phyloP scores from a whole-genome alignment of 92 coral and sea anemone genomes.

The Siderastrea radians region DNA sequence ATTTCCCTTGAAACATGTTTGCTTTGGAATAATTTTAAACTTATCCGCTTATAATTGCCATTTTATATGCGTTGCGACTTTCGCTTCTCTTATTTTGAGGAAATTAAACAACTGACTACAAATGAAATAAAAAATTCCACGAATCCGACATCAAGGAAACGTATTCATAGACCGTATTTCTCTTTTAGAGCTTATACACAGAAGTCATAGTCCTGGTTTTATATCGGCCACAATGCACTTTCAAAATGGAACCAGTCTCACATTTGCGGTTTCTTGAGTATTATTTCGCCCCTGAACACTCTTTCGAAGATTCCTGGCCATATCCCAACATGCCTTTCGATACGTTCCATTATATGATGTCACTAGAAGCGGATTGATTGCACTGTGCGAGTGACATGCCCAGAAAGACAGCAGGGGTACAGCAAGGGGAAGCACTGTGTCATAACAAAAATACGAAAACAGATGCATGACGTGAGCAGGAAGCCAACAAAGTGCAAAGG shows the following conservation, averaged over 20 bases:
- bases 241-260: not conserved
- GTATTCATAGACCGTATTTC: too few species aligned
- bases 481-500: constrained; percentile 78
- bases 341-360: constrained; percentile 33
- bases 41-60: too few species aligned
- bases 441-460: constrained; percentile 35
- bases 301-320: not conserved
- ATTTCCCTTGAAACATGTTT: too few species aligned
- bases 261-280: not conserved
- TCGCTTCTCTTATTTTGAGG: too few species aligned
- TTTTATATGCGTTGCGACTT: too few species aligned
- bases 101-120: too few species aligned
- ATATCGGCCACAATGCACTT: not conserved
- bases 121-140: too few species aligned
- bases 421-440: constrained; percentile 29
- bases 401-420: constrained; percentile 74
- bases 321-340: constrained; percentile 36
- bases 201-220: too few species aligned
- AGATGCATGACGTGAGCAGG: constrained; percentile 85
- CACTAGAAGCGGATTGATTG: constrained; percentile 79
- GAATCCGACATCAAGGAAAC: too few species aligned
- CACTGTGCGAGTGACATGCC: constrained; percentile 77
- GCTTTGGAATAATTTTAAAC: too few species aligned
- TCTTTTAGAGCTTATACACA: too few species aligned
- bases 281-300: not conserved